phyloP scores from a whole-genome alignment of 1,140 invertebrate genomes.

The Plodia interpunctella region DNA sequence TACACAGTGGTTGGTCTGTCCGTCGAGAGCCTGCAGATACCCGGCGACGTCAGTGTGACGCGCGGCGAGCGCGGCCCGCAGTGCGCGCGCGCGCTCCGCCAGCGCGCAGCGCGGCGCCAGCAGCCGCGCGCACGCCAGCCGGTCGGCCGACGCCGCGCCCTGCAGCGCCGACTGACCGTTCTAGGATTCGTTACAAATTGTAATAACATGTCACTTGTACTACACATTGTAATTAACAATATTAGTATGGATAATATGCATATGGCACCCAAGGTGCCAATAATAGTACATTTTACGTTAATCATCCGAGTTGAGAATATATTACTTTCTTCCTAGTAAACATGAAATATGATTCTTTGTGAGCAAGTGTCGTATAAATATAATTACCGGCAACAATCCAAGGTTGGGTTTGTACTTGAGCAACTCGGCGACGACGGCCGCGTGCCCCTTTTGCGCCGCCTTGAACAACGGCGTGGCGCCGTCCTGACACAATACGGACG shows the following conservation, averaged over 20 bases:
- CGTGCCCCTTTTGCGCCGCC: slow-evolving; percentile 94
- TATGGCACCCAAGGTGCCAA: no score
- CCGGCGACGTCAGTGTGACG: slow-evolving; percentile 78
- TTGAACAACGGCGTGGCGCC: slow-evolving; percentile 95
- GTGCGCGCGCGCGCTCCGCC: slow-evolving; percentile 82
- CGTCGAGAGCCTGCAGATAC: slow-evolving; percentile 75
- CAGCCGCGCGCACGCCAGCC: slow-evolving; percentile 87
- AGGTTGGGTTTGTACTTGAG: slow-evolving; percentile 89
- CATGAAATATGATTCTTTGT: no score
- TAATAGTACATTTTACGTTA: no score
- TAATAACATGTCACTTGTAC: no score
- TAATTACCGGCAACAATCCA: slow-evolving; percentile 87
- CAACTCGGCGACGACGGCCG: slow-evolving; percentile 90
- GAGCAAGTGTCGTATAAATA: background rate
- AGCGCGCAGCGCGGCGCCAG: slow-evolving; percentile 86
- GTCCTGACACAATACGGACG: slow-evolving; percentile 78
- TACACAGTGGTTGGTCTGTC: no score
- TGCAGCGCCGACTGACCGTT: slow-evolving; percentile 94
- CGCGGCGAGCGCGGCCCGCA: slow-evolving; percentile 80
- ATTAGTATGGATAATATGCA: no score
- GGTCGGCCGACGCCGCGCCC: slow-evolving; percentile 92
- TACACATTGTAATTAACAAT: no score
- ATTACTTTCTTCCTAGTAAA: no score
- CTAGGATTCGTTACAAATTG: slow-evolving; percentile 77
- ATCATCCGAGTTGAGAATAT: no score